Base-by-base conservation (phyloP, 2,888 invertebrate genomes). In the Leucoma salicis region DNA sequence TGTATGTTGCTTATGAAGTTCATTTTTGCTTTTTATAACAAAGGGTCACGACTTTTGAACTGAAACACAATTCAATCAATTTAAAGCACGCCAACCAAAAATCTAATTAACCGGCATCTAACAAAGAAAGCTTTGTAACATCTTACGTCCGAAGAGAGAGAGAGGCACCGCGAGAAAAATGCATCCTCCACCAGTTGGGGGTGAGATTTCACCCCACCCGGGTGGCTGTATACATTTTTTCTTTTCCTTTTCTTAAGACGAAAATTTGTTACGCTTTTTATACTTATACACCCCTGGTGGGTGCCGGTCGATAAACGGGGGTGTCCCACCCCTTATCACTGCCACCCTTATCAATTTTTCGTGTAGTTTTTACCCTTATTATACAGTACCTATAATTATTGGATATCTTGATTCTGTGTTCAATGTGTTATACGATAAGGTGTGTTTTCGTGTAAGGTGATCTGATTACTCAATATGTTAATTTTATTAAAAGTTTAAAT, bases 201-300 rank as follows among this genome's bases (percentile, higher is more conserved):
- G 31, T 8, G 15, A 14, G 12, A 15, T 3, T n/a, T 29, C 14
- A 31, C n/a, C 31, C 31, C 31, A 8, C 31, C 13, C 54, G 82
- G 85, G 86, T 80, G 85, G 87, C 75, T 83, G 87, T 86, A 82
- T 77, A 86, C 85, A 84, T 89, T 89, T 89, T 89, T 88, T 88
- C 87, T 85, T 85, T 87, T 88, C 87, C 82, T 88, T 89, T 88
- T 88, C 89, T 89, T 88, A 88, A 88, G 88, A 89, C 89, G 89
- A 88, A 89, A 88, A 89, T 89, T 89, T 89, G 89, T 89, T 88
- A 89, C 89, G 87, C 86, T 89, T 89, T 89, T 88, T 89, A 88
- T 89, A 88, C 84, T 84, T 88, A 83, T 83, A 84, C 70, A 58
- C 57, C 53, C 49, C 59, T 79, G 80, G 82, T 72, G 78, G 75